Percentiles rank a stretch among this genome's conserved stretches.
These are phyloP conservation scores for Austrolebias charrua DNA, from an alignment of 2,797 vertebrate species.

Conservation along the genomic window DNA sequence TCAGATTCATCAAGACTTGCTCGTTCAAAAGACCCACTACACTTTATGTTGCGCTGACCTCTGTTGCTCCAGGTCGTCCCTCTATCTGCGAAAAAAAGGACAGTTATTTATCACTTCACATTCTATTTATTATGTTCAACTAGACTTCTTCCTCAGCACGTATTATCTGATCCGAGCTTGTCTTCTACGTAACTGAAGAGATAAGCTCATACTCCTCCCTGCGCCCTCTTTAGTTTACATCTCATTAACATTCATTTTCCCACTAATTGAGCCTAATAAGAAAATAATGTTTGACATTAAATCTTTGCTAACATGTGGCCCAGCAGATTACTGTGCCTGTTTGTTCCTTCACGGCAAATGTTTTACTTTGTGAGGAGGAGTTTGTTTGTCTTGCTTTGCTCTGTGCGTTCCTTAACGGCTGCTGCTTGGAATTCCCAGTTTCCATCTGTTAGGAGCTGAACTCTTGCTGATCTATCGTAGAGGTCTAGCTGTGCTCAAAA, in stretches of 20 bases:
- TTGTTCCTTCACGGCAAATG: constrained; percentile 54
- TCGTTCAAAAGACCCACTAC: constrained; percentile 20
- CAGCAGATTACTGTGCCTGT: constrained; percentile 57
- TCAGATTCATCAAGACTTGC: constrained; percentile 30
- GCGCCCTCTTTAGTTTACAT: constrained; percentile 78
- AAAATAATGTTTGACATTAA: constrained; percentile 83
- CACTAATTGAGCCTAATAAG: constrained; percentile 85
- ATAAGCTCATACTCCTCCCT: constrained; percentile 32
- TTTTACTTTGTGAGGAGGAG: constrained; percentile 46
- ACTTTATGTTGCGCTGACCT: constrained; percentile 48
- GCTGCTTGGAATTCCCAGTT: constrained; percentile 40
- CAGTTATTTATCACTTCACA: constrained; percentile 63
- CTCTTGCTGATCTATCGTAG: constrained; percentile 22
- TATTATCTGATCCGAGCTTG: constrained; percentile 46
- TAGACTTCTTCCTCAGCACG: constrained; percentile 53
- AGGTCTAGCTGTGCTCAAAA: constrained; percentile 15
- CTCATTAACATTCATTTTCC: constrained; percentile 87
- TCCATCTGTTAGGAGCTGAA: constrained; percentile 41
- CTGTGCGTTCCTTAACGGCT: constrained; percentile 36
- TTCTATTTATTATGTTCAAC: constrained; percentile 58
- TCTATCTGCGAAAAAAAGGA: constrained; percentile 68
- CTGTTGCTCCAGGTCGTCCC: constrained; percentile 48
- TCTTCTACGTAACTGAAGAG: constrained; percentile 26
- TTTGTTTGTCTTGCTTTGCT: constrained; percentile 34
- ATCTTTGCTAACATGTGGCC: constrained; percentile 74